Percentiles rank a stretch among this genome's conserved stretches.
Conservation (phyloP, 2,888 invertebrate genomes). For the Chouioia cunea region DNA sequence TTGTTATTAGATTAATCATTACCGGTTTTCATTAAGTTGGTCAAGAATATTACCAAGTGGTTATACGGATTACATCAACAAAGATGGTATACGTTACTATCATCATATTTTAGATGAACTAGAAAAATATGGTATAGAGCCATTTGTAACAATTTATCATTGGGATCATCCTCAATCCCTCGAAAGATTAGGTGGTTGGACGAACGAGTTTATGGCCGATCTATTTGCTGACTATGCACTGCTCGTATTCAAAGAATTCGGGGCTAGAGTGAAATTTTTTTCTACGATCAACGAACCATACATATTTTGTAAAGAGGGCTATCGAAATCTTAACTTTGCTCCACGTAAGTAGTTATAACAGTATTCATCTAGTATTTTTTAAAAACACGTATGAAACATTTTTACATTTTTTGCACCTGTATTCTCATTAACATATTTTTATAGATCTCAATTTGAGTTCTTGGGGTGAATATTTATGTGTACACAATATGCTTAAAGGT, state of each 20-base stretch:
- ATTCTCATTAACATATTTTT: not conserved
- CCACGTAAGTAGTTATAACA: conserved; percentile 48
- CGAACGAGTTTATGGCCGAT: conserved; percentile 73
- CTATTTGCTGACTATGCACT: conserved; percentile 76
- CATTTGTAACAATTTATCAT: conserved; percentile 77
- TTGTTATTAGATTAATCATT: conserved; percentile 58
- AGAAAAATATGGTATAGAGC: conserved; percentile 71
- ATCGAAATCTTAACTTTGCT: conserved; percentile 57
- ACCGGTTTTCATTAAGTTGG: conserved; percentile 78
- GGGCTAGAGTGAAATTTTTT: conserved; percentile 77
- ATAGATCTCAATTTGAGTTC: conserved; percentile 67
- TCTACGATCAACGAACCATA: conserved; percentile 84
- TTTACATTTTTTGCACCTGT: not conserved
- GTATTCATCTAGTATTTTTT: too few relatives aligned
- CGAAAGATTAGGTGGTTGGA: conserved; percentile 75
- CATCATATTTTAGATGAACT: conserved; percentile 74
- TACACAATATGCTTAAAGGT: conserved; percentile 80
- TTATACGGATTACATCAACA: conserved; percentile 70
- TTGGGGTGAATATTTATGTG: conserved; percentile 77
- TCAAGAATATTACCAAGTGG: conserved; percentile 77
- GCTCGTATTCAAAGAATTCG: conserved; percentile 74
- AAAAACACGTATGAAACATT: too few relatives aligned
- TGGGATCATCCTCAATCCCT: conserved; percentile 76
- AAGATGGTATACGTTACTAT: conserved; percentile 76
- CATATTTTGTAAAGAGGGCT: conserved; percentile 71